These are phyloP conservation scores for Thalassarche chlororhynchos DNA, from an alignment of 2,113 vertebrate species.

Conservation along the genomic window DNA sequence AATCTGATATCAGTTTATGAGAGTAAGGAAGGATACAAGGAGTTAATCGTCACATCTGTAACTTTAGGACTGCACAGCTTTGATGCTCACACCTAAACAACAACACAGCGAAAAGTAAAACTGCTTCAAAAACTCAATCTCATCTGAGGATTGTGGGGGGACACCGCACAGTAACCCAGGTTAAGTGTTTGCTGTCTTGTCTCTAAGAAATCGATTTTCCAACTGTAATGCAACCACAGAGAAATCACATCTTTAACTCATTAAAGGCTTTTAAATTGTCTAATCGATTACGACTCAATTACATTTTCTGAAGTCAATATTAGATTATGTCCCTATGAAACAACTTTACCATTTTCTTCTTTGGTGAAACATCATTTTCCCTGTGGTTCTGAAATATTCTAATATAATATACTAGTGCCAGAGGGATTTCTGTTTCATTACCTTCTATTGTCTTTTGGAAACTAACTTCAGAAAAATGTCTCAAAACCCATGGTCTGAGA, in stretches of 20 bases:
- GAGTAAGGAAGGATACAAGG: not conserved
- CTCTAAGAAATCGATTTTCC: slow-evolving; percentile 64
- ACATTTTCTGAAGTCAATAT: slow-evolving; percentile 48
- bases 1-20: not conserved
- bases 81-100: slow-evolving; percentile 44
- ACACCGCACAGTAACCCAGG: slow-evolving; percentile 26
- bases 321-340: slow-evolving; percentile 29
- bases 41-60: slow-evolving; percentile 20
- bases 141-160: not conserved
- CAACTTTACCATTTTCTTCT: not conserved
- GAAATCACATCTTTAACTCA: slow-evolving; percentile 63
- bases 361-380: not conserved
- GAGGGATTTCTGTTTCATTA: not conserved
- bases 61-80: slow-evolving; percentile 5
- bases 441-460: not conserved
- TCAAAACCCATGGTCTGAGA: not conserved
- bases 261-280: slow-evolving; percentile 68
- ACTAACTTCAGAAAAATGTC: not conserved
- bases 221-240: slow-evolving; percentile 45
- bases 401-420: not conserved
- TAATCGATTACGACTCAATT: slow-evolving; percentile 63
- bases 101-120: slow-evolving; percentile 33
- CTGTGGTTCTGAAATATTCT: not conserved
- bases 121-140: slow-evolving; percentile 45
- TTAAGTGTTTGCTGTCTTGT: slow-evolving; percentile 60